Conservation (phyloP, 2,113 vertebrate species). For the Larimichthys polyactis region DNA sequence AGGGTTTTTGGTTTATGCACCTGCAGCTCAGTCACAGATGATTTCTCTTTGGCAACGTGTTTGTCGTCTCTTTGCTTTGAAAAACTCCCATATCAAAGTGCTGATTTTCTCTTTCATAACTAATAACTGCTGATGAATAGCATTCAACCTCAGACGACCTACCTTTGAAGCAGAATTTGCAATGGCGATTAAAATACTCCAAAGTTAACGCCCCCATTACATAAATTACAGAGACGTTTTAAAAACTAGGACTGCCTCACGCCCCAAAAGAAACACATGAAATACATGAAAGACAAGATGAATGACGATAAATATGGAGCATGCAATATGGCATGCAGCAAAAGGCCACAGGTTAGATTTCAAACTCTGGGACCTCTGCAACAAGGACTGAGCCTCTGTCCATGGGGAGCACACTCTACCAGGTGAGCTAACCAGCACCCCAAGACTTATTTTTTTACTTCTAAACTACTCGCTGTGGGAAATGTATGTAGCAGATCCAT, state of each 20-base stretch:
- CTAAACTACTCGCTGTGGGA: constrained; percentile 7
- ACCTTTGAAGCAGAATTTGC: constrained; percentile 42
- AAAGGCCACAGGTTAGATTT: too few relatives aligned
- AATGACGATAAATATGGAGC: background rate
- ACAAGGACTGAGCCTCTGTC: too few relatives aligned
- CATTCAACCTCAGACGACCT: constrained; percentile 36
- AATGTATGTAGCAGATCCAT: background rate
- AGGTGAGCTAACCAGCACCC: too few relatives aligned
- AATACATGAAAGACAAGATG: background rate
- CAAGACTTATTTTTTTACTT: background rate
- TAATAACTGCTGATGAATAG: constrained; percentile 36
- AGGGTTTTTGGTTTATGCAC: constrained; percentile 39
- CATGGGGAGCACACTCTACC: too few relatives aligned
- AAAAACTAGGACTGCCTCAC: background rate
- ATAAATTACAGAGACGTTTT: background rate
- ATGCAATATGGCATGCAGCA: too few relatives aligned
- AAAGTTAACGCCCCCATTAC: constrained; percentile 23
- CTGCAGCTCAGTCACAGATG: constrained; percentile 34
- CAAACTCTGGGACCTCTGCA: too few relatives aligned
- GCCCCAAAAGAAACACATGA: background rate
- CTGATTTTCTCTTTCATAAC: constrained; percentile 38
- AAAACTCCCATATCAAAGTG: constrained; percentile 57
- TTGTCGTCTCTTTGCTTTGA: constrained; percentile 54
- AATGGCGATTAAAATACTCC: constrained; percentile 55
- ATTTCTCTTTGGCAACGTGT: constrained; percentile 6